phyloP scores from a whole-genome alignment of 2,113 vertebrate genomes.

The Chaetorhynchus papuensis region DNA sequence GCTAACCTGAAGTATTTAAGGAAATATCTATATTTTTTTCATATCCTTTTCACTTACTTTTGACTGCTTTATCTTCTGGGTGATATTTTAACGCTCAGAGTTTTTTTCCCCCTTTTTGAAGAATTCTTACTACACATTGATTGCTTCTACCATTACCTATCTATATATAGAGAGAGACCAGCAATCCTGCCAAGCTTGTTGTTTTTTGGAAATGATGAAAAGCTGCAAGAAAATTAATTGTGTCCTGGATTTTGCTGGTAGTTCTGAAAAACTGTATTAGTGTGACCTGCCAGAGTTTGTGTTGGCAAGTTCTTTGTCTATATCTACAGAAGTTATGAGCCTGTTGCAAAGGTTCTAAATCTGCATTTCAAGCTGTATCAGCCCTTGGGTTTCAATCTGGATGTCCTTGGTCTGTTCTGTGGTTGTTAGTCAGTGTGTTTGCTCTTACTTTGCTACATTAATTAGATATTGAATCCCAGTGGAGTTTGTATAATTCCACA shows the following conservation, averaged over 20 bases:
- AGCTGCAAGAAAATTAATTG: not conserved
- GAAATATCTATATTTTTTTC: not conserved
- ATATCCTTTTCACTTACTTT: not conserved
- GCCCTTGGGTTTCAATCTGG: not conserved
- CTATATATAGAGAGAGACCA: not conserved
- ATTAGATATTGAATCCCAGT: not conserved
- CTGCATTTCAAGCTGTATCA: not conserved
- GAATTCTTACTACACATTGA: not conserved
- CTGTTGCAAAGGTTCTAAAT: not conserved
- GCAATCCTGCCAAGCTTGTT: not conserved
- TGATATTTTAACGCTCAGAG: not conserved
- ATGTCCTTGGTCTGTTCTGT: not conserved
- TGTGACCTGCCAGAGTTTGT: not conserved
- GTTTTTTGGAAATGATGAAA: not conserved
- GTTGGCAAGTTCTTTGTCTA: not conserved
- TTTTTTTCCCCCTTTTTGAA: accelerated
- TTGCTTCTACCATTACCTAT: not conserved
- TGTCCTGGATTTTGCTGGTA: not conserved
- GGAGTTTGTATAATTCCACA: not conserved
- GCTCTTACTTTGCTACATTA: not conserved
- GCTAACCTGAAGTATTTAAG: not conserved
- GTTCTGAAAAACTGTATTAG: not conserved
- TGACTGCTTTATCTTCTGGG: not conserved
- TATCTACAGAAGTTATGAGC: not conserved
- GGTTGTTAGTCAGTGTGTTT: not conserved